Evolutionary conservation across 2,797 vertebrate genomes (phyloP), one percentile per base, ranked within the genome.

Genomic region (Gymnoscopelus braueri): DNA sequence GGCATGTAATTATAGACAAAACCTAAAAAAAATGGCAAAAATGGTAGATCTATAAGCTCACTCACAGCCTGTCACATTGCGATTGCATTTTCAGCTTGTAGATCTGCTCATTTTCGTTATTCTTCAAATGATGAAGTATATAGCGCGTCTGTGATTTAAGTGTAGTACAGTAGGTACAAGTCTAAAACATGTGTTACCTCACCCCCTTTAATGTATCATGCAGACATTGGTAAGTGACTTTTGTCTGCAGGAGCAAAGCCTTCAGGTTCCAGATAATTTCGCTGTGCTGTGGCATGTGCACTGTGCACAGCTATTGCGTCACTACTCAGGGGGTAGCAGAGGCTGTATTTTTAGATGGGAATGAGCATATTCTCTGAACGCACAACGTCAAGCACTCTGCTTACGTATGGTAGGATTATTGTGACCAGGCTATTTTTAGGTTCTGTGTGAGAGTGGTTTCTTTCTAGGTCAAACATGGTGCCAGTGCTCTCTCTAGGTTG

Each of bases 341-440:
- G 82, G 35, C 65, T 60, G 70, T 92, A 93, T 91, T 91, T 92
- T 91, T 93, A 91, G 91, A 85, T 69, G 77, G 81, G 87, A 92
- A 85, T 84, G 84, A 80, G 87, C 84, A 91, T 89, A 92, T 93
- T 92, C 87, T 88, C 78, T 78, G 79, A 87, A 78, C 79, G 62
- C 87, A 83, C 80, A 79, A 87, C 87, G 87, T 91, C 89, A 91
- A 70, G 81, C 81, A 7, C 86, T 84, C 83, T 90, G 89, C 88
- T 91, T 92, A 85, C 88, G 87, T 91, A 90, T 91, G 85, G 82
- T 75, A 57, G 84, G 91, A 92, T 92, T 91, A 91, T 91, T 91
- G 87, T 88, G 85, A 89, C 85, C 71, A 32, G 72, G 84, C 88
- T 93, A 92, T 92, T 90, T 92, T 89, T 90, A 90, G 71, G 12